phyloP scores from a whole-genome alignment of 1,140 invertebrate species.

The Capitella teleta region DNA sequence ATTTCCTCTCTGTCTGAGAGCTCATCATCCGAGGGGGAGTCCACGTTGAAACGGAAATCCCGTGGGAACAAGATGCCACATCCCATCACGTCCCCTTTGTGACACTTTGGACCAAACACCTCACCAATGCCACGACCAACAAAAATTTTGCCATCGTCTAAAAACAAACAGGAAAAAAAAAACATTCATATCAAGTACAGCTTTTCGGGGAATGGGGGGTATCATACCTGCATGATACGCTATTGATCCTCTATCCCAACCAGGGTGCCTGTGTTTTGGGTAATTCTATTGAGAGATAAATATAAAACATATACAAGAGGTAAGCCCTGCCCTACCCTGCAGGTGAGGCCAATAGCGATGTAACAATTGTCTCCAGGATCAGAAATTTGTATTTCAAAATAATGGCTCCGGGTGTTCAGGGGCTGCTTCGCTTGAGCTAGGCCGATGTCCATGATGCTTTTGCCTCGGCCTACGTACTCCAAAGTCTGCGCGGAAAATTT shows the following conservation, averaged over 20 bases:
- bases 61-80: constrained; percentile 51
- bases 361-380: constrained; percentile 51
- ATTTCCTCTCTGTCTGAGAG: no score
- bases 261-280: constrained; percentile 48
- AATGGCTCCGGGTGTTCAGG: constrained; percentile 48
- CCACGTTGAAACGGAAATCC: constrained; percentile 42
- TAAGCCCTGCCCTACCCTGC: constrained; percentile 33
- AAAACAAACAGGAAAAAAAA: constrained; percentile 16
- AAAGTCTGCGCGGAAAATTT: constrained; percentile 31
- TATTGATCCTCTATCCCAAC: constrained; percentile 52
- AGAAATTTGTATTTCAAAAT: constrained; percentile 52
- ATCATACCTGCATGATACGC: constrained; percentile 52
- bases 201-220: no score
- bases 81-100: constrained; percentile 50
- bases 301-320: not conserved
- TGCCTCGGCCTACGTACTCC: constrained; percentile 49
- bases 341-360: constrained; percentile 51
- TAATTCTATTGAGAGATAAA: constrained; percentile 41
- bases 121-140: constrained; percentile 49
- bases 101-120: constrained; percentile 49
- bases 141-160: constrained; percentile 53
- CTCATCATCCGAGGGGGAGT: constrained; percentile 26
- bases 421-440: constrained; percentile 48
- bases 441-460: constrained; percentile 49
- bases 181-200: no score